phyloP scores from a whole-genome alignment of 1,140 invertebrate species.

The Hyles euphorbiae region DNA sequence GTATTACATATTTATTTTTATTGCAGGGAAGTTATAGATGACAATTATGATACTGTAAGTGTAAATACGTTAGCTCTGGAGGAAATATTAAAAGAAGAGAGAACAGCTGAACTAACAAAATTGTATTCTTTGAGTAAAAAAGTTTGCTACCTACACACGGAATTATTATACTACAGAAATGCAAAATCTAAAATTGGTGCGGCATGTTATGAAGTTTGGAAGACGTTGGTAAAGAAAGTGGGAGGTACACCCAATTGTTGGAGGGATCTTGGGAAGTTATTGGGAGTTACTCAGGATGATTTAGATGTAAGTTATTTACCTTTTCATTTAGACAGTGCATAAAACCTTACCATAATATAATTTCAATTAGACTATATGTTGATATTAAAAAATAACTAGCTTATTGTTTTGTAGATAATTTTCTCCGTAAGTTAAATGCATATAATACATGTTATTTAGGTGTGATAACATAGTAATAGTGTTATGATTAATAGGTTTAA shows the following conservation, averaged over 20 bases:
- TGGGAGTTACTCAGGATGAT: constrained; percentile 50
- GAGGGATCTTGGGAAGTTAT: constrained; percentile 48
- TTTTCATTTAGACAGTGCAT: no score
- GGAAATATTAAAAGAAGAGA: constrained; percentile 45
- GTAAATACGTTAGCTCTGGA: constrained; percentile 57
- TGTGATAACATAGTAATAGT: no score
- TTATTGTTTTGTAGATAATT: no score
- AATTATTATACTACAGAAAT: constrained; percentile 64
- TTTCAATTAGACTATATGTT: no score
- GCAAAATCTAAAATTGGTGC: constrained; percentile 48
- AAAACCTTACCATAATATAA: no score
- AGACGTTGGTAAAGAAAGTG: constrained; percentile 47
- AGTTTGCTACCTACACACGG: constrained; percentile 57
- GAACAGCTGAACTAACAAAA: constrained; percentile 47
- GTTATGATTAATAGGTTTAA: no score
- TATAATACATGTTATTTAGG: no score
- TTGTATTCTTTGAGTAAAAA: constrained; percentile 53
- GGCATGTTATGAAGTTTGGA: constrained; percentile 58
- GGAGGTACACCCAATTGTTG: constrained; percentile 56
- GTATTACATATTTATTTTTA: constrained; percentile 5
- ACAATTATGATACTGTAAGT: constrained; percentile 54
- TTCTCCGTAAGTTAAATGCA: no score
- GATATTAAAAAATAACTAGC: no score
- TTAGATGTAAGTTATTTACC: constrained; percentile 50
- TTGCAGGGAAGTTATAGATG: constrained; percentile 42